Conservation (phyloP, 2,113 vertebrate species). For the Chionomys nivalis region DNA sequence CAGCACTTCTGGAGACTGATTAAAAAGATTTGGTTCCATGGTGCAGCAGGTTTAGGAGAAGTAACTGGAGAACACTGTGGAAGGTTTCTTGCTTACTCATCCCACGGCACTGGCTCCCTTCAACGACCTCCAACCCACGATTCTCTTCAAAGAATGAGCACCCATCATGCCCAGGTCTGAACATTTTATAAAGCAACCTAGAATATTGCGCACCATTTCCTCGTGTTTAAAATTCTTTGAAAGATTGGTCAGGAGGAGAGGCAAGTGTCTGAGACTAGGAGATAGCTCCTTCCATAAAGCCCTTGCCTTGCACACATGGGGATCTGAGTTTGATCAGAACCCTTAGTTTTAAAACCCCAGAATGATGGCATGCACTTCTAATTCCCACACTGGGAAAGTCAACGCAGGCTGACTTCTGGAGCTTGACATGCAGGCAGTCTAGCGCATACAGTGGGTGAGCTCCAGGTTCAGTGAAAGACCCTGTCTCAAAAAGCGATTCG, state of each 20-base stretch:
- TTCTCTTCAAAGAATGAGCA: background rate
- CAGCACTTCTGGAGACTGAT: background rate
- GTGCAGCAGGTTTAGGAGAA: background rate
- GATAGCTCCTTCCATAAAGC: background rate
- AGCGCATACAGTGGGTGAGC: no score
- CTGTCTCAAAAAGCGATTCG: background rate
- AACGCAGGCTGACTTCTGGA: background rate
- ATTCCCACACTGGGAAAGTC: background rate
- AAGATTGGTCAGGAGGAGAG: background rate
- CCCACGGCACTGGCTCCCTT: background rate
- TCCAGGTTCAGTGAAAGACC: background rate
- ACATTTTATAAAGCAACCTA: background rate
- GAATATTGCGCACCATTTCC: background rate
- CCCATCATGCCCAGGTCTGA: background rate
- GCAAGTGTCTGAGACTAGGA: background rate
- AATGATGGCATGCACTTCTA: no score
- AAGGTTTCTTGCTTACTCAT: background rate
- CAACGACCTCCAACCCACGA: background rate
- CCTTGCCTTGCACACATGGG: background rate
- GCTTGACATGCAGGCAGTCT: background rate
- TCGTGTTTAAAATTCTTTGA: background rate
- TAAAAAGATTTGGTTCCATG: background rate
- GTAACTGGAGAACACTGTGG: fast-evolving
- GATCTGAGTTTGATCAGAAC: background rate
- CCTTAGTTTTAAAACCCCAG: background rate